phyloP scores from a whole-genome alignment of 2,888 invertebrate genomes.

The Cantharis nigra region DNA sequence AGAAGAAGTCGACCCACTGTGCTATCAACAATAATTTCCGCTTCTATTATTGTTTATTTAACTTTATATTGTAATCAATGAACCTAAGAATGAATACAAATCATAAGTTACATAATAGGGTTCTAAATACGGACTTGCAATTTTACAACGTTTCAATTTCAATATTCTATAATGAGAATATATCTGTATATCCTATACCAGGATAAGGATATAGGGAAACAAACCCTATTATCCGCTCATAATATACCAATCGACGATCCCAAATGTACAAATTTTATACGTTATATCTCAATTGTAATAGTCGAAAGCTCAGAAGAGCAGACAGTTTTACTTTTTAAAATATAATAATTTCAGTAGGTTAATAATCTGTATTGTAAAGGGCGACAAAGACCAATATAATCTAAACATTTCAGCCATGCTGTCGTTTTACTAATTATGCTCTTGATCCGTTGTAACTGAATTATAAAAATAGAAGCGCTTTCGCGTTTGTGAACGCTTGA shows the following conservation, averaged over 20 bases:
- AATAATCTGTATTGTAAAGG: neutral
- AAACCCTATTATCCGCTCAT: neutral
- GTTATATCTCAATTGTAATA: neutral
- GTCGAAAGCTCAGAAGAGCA: neutral
- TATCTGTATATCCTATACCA: too few species aligned
- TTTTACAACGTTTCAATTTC: neutral
- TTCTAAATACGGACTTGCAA: neutral
- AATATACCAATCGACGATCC: neutral
- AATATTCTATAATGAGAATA: too few species aligned
- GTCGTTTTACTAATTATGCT: neutral
- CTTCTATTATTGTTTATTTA: too few species aligned
- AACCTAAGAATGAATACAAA: too few species aligned
- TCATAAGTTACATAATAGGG: too few species aligned
- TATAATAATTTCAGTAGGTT: neutral
- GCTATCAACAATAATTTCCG: too few species aligned
- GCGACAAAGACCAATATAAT: neutral
- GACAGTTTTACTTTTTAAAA: neutral
- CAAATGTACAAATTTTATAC: neutral
- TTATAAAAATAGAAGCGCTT: neutral
- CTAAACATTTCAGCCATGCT: neutral
- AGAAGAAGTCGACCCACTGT: too few species aligned
- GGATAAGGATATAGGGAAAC: neutral
- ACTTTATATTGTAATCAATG: too few species aligned
- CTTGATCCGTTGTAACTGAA: neutral
- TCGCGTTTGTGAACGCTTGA: neutral